Evolutionary conservation across 1,140 invertebrate genomes (phyloP), one percentile per base, ranked within the genome.

Genomic region (Macrostomum lignano): DNA sequence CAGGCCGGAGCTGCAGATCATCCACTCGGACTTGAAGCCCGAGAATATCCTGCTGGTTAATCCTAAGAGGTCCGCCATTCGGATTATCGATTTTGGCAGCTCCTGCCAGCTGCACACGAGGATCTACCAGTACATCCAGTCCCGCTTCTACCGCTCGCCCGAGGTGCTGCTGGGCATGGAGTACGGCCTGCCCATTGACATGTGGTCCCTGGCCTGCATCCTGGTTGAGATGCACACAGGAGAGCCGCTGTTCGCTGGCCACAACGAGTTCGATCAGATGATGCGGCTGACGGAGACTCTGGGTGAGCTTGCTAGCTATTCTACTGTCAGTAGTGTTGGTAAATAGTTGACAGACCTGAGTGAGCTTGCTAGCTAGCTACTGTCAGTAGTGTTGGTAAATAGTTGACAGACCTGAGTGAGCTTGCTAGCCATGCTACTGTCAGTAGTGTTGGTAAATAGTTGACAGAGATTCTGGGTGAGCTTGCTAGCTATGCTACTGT

Each of bases 181-280:
- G 46, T 98, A 96, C 61, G 84, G 84, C 13, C 81, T 88, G 72
- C 75, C 88, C 11, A 96, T 98, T 41, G 91, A 98, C 58, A 96
- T 98, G 84, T 98, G 91, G 91, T 88, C 76, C 39, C 60, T 93
- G 25, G 91, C 91, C 1, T 96, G 86, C 55, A 93, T 96, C 48
- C 60, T 96, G 31, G 84, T 82, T 20, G 86, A 96, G 61, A 65
- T 96, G 6, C 64, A 76, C 42, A 72, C 75, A 38, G 79, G 91
- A 7, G 84, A 79, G 52, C 88, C 91, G 0, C 58, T 98, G 28
- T 68, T 98, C 32, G 84, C 88, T 1, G 88, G 88, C 17, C 84
- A 94, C 62, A 84, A 93, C 72, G 88, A 98, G 61, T 74, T 70
- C 19, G 91, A 98, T 60, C 88, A 96, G 57, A 63, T 98, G n/a